A percentile compares a stretch with the other conserved stretches of the same genome.
Conservation (phyloP, 2,888 invertebrate species). For the Endomychus coccineus region DNA sequence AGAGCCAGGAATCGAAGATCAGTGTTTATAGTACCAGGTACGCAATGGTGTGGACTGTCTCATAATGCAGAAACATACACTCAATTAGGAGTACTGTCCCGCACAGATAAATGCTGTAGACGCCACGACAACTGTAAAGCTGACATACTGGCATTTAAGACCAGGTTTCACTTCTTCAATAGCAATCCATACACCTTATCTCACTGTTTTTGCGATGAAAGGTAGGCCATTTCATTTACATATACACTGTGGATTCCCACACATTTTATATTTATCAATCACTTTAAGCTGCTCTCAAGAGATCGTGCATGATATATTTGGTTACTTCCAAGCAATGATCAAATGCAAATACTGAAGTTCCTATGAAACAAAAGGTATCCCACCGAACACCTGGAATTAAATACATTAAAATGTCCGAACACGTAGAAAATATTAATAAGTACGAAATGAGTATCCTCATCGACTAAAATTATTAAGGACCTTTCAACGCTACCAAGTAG, state of each 20-base stretch:
- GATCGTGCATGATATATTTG: no score
- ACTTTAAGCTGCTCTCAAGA: no score
- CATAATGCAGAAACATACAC: constrained; percentile 52
- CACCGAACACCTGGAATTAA: no score
- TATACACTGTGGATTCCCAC: constrained; percentile 32
- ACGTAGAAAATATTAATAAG: no score
- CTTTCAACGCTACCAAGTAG: no score
- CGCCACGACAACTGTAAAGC: constrained; percentile 64
- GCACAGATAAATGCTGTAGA: constrained; percentile 65
- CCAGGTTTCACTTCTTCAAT: constrained; percentile 60
- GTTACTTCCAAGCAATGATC: no score
- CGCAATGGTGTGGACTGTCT: constrained; percentile 68
- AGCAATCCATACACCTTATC: constrained; percentile 63
- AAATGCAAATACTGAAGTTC: no score
- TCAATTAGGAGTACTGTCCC: constrained; percentile 52
- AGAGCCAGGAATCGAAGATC: constrained; percentile 31
- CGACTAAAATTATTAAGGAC: no score
- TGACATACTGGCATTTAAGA: constrained; percentile 54
- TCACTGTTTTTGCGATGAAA: constrained; percentile 70
- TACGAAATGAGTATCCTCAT: no score
- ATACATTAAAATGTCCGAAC: no score
- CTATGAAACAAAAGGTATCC: no score
- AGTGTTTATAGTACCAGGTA: constrained; percentile 56
- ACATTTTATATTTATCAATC: no score
- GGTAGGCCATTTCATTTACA: constrained; percentile 49